Conservation (phyloP, 2,113 vertebrate genomes). For the Gymnogyps californianus region DNA sequence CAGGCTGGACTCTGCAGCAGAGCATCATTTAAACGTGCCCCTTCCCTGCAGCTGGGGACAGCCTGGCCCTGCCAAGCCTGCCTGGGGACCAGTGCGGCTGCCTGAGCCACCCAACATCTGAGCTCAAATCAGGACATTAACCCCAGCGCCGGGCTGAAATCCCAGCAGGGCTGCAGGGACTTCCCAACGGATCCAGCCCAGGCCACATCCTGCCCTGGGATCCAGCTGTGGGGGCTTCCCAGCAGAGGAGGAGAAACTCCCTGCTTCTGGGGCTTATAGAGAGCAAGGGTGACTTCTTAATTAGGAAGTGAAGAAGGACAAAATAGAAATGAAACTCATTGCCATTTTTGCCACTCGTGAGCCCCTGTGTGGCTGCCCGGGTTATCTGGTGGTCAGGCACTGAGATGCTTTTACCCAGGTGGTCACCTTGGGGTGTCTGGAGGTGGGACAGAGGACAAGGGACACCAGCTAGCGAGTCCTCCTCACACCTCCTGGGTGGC, state of each 20-base stretch:
- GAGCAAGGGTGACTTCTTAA: background rate
- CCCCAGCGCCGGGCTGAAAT: background rate
- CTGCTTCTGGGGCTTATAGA: background rate
- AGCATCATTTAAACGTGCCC: background rate
- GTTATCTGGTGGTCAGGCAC: background rate
- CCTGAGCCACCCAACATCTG: background rate
- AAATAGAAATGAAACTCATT: background rate
- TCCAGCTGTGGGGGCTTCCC: background rate
- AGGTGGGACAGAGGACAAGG: background rate
- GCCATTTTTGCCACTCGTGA: background rate
- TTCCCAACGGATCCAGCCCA: background rate
- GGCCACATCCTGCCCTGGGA: background rate
- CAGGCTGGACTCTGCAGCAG: background rate
- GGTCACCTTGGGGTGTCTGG: background rate
- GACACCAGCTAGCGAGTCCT: background rate
- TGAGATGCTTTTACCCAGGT: background rate
- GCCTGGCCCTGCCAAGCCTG: background rate
- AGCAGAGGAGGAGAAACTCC: background rate
- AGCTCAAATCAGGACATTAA: background rate
- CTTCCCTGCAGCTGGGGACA: background rate
- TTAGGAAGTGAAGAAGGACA: background rate
- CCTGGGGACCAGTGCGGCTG: no score
- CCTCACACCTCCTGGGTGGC: background rate
- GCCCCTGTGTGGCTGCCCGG: background rate
- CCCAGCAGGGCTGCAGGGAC: background rate